phyloP scores from a whole-genome alignment of 2,888 invertebrate species.

The Zygaena filipendulae region DNA sequence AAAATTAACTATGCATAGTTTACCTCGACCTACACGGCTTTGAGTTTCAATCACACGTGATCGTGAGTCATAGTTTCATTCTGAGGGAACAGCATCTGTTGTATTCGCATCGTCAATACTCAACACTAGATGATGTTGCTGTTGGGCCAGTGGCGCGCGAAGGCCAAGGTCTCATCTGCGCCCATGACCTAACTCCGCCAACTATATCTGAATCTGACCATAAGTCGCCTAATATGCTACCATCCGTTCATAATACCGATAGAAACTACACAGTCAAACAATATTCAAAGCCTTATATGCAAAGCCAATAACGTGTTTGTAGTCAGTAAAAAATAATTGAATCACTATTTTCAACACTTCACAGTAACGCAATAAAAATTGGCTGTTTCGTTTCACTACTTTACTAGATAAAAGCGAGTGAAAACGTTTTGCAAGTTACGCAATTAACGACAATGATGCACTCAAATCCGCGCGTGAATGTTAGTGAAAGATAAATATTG shows the following conservation, averaged over 20 bases:
- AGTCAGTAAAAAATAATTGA: too few species aligned
- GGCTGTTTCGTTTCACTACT: constrained; percentile 43
- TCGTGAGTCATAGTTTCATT: constrained; percentile 29
- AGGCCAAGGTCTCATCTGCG: constrained; percentile 53
- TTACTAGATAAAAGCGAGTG: constrained; percentile 40
- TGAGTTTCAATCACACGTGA: too few species aligned
- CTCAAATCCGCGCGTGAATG: constrained; percentile 17
- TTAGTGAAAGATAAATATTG: constrained; percentile 19
- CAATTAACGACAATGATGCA: constrained; percentile 12
- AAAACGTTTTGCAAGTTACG: constrained; percentile 28
- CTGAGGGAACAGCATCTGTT: constrained; percentile 45
- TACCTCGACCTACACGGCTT: too few species aligned
- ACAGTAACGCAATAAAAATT: too few species aligned
- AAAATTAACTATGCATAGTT: too few species aligned
- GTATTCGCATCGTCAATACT: too few species aligned
- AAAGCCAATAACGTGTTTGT: too few species aligned
- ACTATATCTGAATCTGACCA: constrained; percentile 14
- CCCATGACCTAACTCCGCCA: constrained; percentile 31
- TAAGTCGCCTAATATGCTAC: too few species aligned
- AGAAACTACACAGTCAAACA: too few species aligned
- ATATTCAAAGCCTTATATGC: too few species aligned
- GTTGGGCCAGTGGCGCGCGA: constrained; percentile 51
- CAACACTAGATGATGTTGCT: constrained; percentile 39
- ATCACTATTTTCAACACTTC: too few species aligned
- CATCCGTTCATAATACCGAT: too few species aligned